Evolutionary conservation across 2,888 invertebrate genomes (phyloP), one percentile per base, ranked within the genome.

Genomic region (Hemithea aestivaria): DNA sequence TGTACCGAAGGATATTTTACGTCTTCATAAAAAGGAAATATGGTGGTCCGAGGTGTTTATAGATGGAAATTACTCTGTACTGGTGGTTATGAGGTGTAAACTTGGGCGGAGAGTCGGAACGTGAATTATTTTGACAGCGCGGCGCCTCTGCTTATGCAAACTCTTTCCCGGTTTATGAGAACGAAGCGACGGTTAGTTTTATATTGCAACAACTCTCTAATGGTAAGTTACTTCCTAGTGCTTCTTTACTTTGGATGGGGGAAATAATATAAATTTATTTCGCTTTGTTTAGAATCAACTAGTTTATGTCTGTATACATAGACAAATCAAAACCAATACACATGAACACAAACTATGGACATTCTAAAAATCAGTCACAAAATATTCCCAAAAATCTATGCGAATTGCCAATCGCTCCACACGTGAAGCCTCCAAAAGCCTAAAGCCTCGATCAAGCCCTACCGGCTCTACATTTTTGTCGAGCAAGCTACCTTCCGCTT

Each of bases 1-100:
- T 48, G 43, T 40, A 47, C 38, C 40, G 34, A 44, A 51, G 51
- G 53, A 55, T 52, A 55, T 49, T 63, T 69, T 62, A 69, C 57
- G 66, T 71, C 64, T 66, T 62, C 63, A 67, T 71, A 70, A 68
- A 69, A 65, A 57, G 52, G 51, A 61, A 53, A 62, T 62, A 65
- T 56, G 56, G 51, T 51, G 53, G 53, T 35, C 45, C 38, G 45
- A 58, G 51, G 53, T 58, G 51, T 61, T 58, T 58, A 51, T 42
- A 44, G 32, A 38, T 46, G 28, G 35, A 45, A 53, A 55, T 48
- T 50, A 42, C 38, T 41, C 36, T 50, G 33, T 50, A 38, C 39
- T 40, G 40, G 30, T 39, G 45, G 45, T 47, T 44, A 48, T 32
- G 40, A 42, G 40, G 42, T 45, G 45, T 36, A 41, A 48, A 44